Conservation (phyloP, 2,888 invertebrate species). For the Metopia argyrocephala region DNA sequence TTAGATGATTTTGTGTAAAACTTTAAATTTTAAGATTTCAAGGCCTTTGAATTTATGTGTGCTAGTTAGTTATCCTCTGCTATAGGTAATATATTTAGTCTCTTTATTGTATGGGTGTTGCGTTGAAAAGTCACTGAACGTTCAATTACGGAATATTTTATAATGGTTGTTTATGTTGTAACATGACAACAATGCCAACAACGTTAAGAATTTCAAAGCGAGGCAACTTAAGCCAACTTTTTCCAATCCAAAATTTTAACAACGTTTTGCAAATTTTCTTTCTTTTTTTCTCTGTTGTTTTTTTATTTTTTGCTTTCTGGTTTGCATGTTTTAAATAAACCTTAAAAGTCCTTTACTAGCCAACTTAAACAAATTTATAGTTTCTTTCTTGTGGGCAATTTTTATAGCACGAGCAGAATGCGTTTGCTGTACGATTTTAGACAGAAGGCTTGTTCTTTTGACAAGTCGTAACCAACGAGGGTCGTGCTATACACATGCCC, state of each 20-base stretch:
- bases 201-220: constrained; percentile 4
- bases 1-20: too few relatives aligned
- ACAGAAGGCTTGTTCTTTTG: neutral
- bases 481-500: neutral
- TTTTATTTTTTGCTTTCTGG: neutral
- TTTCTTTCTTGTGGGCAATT: neutral
- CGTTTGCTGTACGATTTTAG: neutral
- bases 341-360: neutral
- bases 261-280: constrained; percentile 7
- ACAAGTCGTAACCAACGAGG: neutral
- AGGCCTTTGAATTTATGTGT: neutral
- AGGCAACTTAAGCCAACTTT: constrained; percentile 17
- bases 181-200: constrained; percentile 46
- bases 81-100: neutral
- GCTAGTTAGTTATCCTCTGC: neutral
- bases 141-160: constrained; percentile 60
- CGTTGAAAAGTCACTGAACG: constrained; percentile 58
- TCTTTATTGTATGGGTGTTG: constrained; percentile 15
- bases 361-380: neutral
- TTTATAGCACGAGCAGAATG: neutral
- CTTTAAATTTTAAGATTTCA: too few relatives aligned
- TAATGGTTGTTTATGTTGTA: constrained; percentile 58
- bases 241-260: constrained; percentile 27
- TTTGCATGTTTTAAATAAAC: neutral
- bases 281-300: neutral